Percentiles rank a stretch among this genome's conserved stretches.
phyloP scores from a whole-genome alignment of 1,140 invertebrate genomes.

The Nebria ingens region DNA sequence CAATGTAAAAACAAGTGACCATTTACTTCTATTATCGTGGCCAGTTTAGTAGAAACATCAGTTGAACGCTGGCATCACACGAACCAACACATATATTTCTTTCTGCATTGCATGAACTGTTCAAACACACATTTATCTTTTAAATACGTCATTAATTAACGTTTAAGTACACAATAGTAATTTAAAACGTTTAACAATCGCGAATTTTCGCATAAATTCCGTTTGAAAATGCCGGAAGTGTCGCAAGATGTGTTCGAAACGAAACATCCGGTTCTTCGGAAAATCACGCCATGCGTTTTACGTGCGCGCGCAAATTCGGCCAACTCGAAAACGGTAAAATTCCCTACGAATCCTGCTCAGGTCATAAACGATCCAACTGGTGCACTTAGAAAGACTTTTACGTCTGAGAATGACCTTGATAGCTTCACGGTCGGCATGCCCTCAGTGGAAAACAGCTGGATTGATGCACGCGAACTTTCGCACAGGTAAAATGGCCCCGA shows the following conservation, averaged over 20 bases:
- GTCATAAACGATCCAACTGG: not conserved
- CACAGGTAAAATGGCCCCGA: conserved; percentile 48
- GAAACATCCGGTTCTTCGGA: conserved; percentile 38
- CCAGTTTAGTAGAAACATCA: no score
- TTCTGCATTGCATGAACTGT: no score
- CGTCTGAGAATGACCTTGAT: conserved; percentile 44
- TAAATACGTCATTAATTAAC: no score
- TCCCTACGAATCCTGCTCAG: conserved; percentile 26
- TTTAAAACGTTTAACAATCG: no score
- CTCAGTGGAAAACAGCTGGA: conserved; percentile 36
- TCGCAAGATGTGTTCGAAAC: conserved; percentile 35
- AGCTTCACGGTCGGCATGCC: conserved; percentile 44
- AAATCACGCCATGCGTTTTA: conserved; percentile 37
- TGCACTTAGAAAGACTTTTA: conserved; percentile 35
- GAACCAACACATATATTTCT: no score
- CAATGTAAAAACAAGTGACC: no score
- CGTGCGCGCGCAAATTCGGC: conserved; percentile 42
- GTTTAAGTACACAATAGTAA: no score
- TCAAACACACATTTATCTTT: no score
- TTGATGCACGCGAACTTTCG: conserved; percentile 45
- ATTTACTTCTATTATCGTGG: no score
- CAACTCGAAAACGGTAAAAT: conserved; percentile 30
- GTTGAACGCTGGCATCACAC: no score
- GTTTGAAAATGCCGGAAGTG: conserved; percentile 30
- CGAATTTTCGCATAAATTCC: no score